Evolutionary conservation across 2,888 invertebrate species (phyloP).

Genomic region (Parnassius smintheus): DNA sequence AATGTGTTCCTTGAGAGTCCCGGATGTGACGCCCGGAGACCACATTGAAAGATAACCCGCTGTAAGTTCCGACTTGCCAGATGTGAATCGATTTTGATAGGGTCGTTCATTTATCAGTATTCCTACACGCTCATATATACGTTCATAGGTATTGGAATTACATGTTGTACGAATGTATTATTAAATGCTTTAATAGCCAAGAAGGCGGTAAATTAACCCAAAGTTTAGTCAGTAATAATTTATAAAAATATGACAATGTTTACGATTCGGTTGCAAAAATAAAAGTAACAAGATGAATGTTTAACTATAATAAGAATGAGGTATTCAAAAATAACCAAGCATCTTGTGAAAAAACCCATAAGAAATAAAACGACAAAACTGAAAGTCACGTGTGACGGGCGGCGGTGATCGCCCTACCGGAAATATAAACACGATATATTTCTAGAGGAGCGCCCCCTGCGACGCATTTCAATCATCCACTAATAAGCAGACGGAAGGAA

Average conservation of each 20-base stretch:
- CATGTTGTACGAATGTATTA: background rate
- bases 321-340: constrained; percentile 18
- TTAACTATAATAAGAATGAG: constrained; percentile 12
- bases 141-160: background rate
- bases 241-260: constrained; percentile 14
- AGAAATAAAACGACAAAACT: constrained; percentile 9
- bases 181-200: background rate
- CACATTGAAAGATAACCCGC: constrained; percentile 45
- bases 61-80: constrained; percentile 56
- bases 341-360: constrained; percentile 4
- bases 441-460: constrained; percentile 73
- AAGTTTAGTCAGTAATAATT: background rate
- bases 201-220: background rate
- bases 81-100: constrained; percentile 43
- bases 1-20: constrained; percentile 52
- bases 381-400: constrained; percentile 49
- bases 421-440: constrained; percentile 69
- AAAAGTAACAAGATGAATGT: constrained; percentile 14
- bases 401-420: constrained; percentile 52
- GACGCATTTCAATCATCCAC: constrained; percentile 78
- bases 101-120: constrained; percentile 23
- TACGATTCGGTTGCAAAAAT: constrained; percentile 13
- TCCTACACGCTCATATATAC: background rate
- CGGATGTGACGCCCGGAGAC: constrained; percentile 36
- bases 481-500: constrained; percentile 79